Evolutionary conservation across 2,888 invertebrate genomes (phyloP), one percentile per base, ranked within the genome.

Genomic region (Stegana nigrithorax): DNA sequence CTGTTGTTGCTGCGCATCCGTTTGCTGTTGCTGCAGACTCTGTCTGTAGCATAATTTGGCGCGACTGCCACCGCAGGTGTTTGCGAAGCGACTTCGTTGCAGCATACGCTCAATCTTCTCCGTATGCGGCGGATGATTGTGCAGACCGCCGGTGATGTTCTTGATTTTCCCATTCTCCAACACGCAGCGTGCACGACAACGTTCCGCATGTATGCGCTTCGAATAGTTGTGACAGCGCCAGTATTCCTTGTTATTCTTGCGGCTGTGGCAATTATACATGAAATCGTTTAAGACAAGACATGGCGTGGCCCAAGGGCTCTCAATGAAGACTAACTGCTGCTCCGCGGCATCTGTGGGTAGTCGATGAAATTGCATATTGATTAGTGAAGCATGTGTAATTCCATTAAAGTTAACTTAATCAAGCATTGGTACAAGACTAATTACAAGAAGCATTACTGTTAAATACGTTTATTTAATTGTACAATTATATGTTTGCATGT

Each of bases 171-270:
- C 85, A 69, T 83, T 81, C 50, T 84, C 83, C 4, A 86, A 73
- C 0, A 86, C 85, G 65, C 86, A 86, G 3, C 86, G 79, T 0
- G 86, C 84, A 2, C 85, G 82, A 65, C 87, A 87, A 4, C 86
- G 80, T 55, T 81, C 76, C 19, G 82, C 80, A 64, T 81, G 80
- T 23, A 76, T 67, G 64, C 83, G 84, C 64, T 86, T 86, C 2
- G 86, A 86, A 65, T 86, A 86, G 69, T 86, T 86, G 67, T 86
- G 86, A 45, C 86, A 86, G 10, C 86, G 81, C 86, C 86, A 86
- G 64, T 86, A 86, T 61, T 83, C 84, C 65, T 85, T 85, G 66
- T 82, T 83, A 60, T 81, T 84, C 60, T 85, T 85, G n/a, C 82
- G 80, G 64, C 86, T 86, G 66, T 86, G 86, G 26, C 86, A 83